These are phyloP conservation scores for Epirrhoe alternata DNA, from an alignment of 2,888 invertebrate species.

Conservation along the genomic window DNA sequence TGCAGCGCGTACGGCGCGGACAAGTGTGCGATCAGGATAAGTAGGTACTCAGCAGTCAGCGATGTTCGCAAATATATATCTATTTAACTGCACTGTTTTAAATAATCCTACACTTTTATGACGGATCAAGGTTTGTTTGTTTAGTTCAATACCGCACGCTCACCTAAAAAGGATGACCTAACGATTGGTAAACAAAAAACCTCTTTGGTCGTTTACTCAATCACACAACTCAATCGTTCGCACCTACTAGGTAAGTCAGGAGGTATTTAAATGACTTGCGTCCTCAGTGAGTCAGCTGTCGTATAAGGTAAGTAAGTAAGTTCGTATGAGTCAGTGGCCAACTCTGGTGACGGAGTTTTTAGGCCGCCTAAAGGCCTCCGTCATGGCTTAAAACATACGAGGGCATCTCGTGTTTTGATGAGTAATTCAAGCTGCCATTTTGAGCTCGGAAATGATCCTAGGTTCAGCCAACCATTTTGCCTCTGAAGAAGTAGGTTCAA, in stretches of 20 bases:
- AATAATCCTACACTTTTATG: neutral
- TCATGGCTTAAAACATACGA: constrained; percentile 72
- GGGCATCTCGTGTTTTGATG: constrained; percentile 58
- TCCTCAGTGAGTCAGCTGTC: constrained; percentile 57
- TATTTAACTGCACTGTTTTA: too few relatives aligned
- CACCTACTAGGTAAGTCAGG: constrained; percentile 25
- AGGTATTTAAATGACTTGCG: constrained; percentile 49
- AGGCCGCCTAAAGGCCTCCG: too few relatives aligned
- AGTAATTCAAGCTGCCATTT: constrained; percentile 51
- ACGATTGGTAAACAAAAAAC: neutral
- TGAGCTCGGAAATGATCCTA: constrained; percentile 36
- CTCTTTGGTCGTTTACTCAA: neutral
- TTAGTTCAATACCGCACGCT: neutral
- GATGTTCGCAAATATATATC: too few relatives aligned
- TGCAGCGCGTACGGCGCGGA: too few relatives aligned
- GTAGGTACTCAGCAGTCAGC: too few relatives aligned
- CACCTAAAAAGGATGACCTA: neutral
- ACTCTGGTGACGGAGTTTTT: too few relatives aligned
- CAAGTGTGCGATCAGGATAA: too few relatives aligned
- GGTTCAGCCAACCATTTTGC: constrained; percentile 18
- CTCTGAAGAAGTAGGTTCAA: too few relatives aligned
- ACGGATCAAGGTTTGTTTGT: neutral
- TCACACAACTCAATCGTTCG: neutral
- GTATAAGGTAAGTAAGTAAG: constrained; percentile 73
- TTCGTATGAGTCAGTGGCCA: too few relatives aligned